phyloP scores from a whole-genome alignment of 2,113 vertebrate species.

The Myrmophylax atrothorax region DNA sequence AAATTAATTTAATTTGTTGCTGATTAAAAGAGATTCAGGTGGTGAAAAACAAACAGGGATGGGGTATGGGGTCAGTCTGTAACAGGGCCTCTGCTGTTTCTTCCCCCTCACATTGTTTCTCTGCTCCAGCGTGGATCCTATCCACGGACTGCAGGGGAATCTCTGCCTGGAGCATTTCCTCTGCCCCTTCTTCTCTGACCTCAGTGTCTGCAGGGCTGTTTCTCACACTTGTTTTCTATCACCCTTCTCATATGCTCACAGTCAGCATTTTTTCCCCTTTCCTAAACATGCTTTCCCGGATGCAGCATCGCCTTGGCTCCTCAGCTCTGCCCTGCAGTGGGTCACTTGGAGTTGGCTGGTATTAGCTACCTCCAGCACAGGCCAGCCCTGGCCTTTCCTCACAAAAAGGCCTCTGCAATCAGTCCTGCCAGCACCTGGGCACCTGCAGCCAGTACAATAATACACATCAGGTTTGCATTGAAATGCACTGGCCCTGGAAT shows the following conservation, averaged over 20 bases:
- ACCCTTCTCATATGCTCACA: rapidly evolving
- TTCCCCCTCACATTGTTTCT: neutral
- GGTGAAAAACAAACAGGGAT: rapidly evolving
- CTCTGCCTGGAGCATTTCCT: neutral
- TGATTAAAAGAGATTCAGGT: neutral
- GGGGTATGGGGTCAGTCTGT: no score
- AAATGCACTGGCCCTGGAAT: neutral
- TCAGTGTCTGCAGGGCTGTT: neutral
- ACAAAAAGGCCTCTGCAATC: neutral
- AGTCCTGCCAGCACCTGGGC: no score
- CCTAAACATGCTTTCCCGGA: neutral
- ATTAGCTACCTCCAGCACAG: rapidly evolving
- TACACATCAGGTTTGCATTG: neutral
- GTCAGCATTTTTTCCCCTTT: neutral
- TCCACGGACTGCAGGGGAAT: neutral
- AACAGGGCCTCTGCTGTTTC: neutral
- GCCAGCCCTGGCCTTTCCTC: rapidly evolving
- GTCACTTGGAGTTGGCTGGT: neutral
- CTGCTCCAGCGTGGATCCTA: rapidly evolving
- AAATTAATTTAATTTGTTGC: neutral
- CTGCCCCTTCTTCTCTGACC: neutral
- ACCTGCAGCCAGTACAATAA: neutral
- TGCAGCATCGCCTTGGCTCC: neutral
- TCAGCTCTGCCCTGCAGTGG: rapidly evolving
- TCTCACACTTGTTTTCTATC: neutral